phyloP scores from a whole-genome alignment of 2,113 vertebrate genomes.

The Dasyornis broadbenti region DNA sequence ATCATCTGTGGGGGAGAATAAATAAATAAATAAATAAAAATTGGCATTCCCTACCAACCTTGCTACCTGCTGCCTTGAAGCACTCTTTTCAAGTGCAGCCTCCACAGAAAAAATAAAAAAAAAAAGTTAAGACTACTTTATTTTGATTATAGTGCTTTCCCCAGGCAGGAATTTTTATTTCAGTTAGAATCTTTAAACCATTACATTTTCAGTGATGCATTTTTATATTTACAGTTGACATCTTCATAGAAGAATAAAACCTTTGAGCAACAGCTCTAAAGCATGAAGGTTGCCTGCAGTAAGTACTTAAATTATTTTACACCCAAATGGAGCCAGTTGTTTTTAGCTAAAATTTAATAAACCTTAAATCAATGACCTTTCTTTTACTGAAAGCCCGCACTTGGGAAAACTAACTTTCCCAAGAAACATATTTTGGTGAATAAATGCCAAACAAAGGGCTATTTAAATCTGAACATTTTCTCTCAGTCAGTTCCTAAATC shows the following conservation, averaged over 20 bases:
- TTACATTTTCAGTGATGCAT: slow-evolving; percentile 76
- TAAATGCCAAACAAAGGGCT: slow-evolving; percentile 68
- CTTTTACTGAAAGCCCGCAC: slow-evolving; percentile 61
- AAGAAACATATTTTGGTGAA: slow-evolving; percentile 70
- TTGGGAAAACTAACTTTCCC: slow-evolving; percentile 70
- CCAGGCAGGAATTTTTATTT: slow-evolving; percentile 77
- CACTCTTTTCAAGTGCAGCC: not conserved
- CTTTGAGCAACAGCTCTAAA: slow-evolving; percentile 67
- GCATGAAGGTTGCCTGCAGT: slow-evolving; percentile 74
- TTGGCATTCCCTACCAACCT: not conserved
- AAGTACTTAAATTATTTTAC: slow-evolving; percentile 75
- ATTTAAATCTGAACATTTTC: slow-evolving; percentile 68
- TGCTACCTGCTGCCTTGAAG: slow-evolving; percentile 30
- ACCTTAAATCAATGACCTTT: slow-evolving; percentile 77
- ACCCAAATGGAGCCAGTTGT: slow-evolving; percentile 74
- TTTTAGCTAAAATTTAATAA: slow-evolving; percentile 80
- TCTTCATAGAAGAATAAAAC: slow-evolving; percentile 75
- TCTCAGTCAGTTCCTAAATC: slow-evolving; percentile 64
- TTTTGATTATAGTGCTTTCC: slow-evolving; percentile 72
- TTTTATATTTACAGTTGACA: slow-evolving; percentile 82
- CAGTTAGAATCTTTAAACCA: slow-evolving; percentile 71
- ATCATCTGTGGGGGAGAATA: not conserved
- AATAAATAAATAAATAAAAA: not conserved
- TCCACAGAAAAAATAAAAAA: not conserved
- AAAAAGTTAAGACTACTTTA: slow-evolving; percentile 60